Conservation (phyloP, 2,113 vertebrate species). For the Hemiscyllium ocellatum region DNA sequence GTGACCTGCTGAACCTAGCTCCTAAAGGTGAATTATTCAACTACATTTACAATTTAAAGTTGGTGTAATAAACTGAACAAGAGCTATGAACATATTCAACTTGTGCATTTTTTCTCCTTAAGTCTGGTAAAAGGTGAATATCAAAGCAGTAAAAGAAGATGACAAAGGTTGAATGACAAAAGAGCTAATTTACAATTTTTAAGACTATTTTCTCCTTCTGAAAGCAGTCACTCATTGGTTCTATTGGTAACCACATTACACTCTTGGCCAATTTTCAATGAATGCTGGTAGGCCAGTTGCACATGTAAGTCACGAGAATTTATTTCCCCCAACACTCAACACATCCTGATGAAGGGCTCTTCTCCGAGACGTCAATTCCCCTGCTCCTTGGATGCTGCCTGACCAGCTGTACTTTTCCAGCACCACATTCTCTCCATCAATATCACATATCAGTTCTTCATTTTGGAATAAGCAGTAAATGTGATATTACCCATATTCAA, state of each 20-base stretch:
- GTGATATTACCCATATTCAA: neutral
- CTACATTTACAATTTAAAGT: neutral
- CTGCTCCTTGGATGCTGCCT: no score
- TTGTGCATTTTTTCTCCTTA: neutral
- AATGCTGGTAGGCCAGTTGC: neutral
- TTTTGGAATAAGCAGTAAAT: neutral
- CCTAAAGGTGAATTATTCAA: conserved; percentile 74
- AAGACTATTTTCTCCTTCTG: neutral
- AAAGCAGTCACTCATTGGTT: neutral
- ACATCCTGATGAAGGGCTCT: neutral
- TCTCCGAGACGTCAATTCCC: no score
- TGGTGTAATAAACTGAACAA: neutral
- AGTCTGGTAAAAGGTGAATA: neutral
- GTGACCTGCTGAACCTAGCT: conserved; percentile 88
- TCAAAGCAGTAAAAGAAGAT: neutral
- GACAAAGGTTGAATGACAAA: neutral
- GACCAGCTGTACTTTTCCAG: no score
- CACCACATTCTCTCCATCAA: no score
- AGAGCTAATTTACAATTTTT: neutral
- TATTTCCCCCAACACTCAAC: neutral
- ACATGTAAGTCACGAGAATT: neutral
- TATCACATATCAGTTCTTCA: neutral
- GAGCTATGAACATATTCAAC: neutral
- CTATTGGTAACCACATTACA: neutral
- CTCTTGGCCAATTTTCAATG: neutral